Base-by-base conservation (phyloP, 2,888 invertebrate species). In the Drosophila greeni region DNA sequence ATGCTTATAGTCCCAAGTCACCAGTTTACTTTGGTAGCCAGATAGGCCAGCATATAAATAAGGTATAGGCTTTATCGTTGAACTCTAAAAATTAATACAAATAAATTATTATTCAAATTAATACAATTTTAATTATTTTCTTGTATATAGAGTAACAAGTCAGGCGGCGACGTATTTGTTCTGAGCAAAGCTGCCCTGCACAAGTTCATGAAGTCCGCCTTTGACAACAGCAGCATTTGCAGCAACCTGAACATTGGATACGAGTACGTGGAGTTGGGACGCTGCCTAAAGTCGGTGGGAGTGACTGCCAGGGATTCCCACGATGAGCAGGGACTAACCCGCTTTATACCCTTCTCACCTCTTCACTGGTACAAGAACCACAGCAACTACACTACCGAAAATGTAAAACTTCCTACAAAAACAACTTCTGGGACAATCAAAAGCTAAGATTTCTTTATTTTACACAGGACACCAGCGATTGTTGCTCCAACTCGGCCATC, bases 101-200 rank as follows among this genome's bases (percentile, higher is more conserved):
- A 20, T 8, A 8, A 14, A 9, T 6, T 11, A n/a, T n/a, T n/a
- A n/a, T n/a, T n/a, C n/a, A 14, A 14, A n/a, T 24, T 14, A 18
- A 45, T 5, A 0, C 0, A 14, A 14, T 14, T 8, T 6, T 11
- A n/a, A n/a, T n/a, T n/a, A 3, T 11, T 11, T 14, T n/a, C 14
- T 0, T 5, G 1, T 14, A 7, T 11, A 2, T 18, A 92, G 91
- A 96, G 96, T 0, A 95, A 95, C 86, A 95, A 95, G 94, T 95
- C 95, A 74, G 96, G 95, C 5, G 95, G 96, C 0, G 95, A 95
- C 45, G 98, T 97, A 1, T 99, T 99, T 89, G 96, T 98, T 18
- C 90, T 99, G 18, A 97, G 97, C 82, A 91, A 92, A 58, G 94
- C 93, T 82, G 96, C 97, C 1, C 85, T 96, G 1, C 91, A 91